Conservation (phyloP, 1,140 invertebrate genomes). For the Solenopsis invicta region DNA sequence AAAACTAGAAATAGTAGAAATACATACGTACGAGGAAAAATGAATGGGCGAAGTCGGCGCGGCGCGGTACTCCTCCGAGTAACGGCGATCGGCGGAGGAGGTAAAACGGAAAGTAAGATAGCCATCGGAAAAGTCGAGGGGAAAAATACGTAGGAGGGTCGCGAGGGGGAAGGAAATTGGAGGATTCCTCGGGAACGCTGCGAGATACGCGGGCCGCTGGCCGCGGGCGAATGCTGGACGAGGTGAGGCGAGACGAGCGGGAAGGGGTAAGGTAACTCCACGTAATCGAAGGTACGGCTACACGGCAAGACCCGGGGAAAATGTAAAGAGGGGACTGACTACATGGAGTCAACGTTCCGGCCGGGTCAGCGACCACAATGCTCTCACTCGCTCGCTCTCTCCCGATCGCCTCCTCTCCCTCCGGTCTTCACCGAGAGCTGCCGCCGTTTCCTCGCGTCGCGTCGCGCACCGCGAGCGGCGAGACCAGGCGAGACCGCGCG, state of each 20-base stretch:
- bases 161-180: too few relatives aligned
- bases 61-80: not conserved
- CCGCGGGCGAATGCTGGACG: too few relatives aligned
- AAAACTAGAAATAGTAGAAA: too few relatives aligned
- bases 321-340: conserved; percentile 84
- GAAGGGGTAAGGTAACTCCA: conserved; percentile 76
- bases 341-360: conserved; percentile 87
- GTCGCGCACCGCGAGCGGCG: conserved; percentile 20
- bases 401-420: conserved; percentile 19
- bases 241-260: conserved; percentile 60
- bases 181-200: conserved; percentile 7
- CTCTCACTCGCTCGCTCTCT: conserved; percentile 64
- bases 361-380: conserved; percentile 86
- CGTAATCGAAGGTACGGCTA: conserved; percentile 76
- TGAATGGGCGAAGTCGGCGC: not conserved
- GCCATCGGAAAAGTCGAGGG: not conserved
- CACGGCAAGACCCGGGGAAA: conserved; percentile 78
- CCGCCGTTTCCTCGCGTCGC: conserved; percentile 30
- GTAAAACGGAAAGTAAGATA: conserved; percentile 24
- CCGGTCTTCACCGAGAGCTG: conserved; percentile 41
- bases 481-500: too few relatives aligned
- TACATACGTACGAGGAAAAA: not conserved
- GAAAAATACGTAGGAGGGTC: not conserved
- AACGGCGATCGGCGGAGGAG: not conserved
- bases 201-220: conserved; percentile 41